Conservation (phyloP, 2,888 invertebrate genomes). For the Parascotia fuliginaria region DNA sequence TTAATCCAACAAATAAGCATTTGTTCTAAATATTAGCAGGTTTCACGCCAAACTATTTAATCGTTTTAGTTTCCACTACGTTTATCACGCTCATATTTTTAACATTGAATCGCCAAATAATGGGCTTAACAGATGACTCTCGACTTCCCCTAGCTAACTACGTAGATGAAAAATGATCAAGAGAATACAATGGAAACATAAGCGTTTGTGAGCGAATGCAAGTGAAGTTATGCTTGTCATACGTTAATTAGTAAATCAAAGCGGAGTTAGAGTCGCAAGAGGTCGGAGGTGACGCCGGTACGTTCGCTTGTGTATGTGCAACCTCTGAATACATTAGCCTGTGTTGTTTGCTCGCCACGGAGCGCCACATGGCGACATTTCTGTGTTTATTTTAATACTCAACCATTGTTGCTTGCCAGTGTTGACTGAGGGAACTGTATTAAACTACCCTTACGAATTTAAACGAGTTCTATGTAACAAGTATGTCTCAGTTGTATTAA, state of each 20-base stretch:
- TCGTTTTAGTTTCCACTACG: constrained; percentile 60
- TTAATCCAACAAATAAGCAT: background rate
- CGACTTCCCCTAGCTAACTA: constrained; percentile 58
- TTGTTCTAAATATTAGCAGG: constrained; percentile 19
- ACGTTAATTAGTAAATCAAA: constrained; percentile 61
- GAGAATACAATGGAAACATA: constrained; percentile 23
- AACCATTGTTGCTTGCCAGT: constrained; percentile 76
- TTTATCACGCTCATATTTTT: constrained; percentile 51
- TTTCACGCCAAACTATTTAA: constrained; percentile 38
- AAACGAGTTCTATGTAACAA: constrained; percentile 37
- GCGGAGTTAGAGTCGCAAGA: constrained; percentile 45
- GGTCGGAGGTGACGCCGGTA: constrained; percentile 38
- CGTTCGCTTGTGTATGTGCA: constrained; percentile 52
- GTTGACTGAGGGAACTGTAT: constrained; percentile 75
- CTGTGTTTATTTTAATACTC: constrained; percentile 84
- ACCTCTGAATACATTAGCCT: constrained; percentile 78
- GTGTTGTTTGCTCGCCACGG: constrained; percentile 71
- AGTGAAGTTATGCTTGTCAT: constrained; percentile 39
- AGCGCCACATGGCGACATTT: constrained; percentile 77
- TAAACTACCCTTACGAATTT: constrained; percentile 73
- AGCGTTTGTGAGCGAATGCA: constrained; percentile 28
- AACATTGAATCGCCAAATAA: constrained; percentile 57
- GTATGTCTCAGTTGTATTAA: background rate
- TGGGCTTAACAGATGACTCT: constrained; percentile 48
- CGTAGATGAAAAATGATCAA: constrained; percentile 53